These are phyloP conservation scores for Sebastolobus alascanus DNA, from an alignment of 2,797 vertebrate species.

Conservation along the genomic window DNA sequence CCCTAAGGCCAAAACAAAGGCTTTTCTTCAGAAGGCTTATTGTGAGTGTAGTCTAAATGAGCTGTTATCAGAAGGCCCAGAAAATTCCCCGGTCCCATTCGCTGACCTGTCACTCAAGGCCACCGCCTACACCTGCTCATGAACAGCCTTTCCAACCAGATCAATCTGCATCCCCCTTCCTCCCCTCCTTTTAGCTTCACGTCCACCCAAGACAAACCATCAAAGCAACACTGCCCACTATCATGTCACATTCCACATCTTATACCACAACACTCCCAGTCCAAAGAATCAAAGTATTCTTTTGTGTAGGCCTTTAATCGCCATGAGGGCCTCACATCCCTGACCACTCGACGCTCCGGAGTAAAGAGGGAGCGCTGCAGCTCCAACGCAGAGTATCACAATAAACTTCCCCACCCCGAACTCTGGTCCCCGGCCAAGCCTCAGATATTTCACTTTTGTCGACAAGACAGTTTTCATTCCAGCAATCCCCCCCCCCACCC, in stretches of 20 bases:
- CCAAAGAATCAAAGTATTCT: slow-evolving; percentile 26
- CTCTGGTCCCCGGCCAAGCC: slow-evolving; percentile 72
- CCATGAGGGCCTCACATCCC: slow-evolving; percentile 46
- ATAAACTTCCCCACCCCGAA: slow-evolving; percentile 71
- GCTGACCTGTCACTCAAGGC: slow-evolving; percentile 1
- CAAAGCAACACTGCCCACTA: slow-evolving; percentile 27
- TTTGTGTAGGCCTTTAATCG: slow-evolving; percentile 31
- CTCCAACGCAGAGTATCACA: slow-evolving; percentile 71
- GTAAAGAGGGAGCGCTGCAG: slow-evolving; percentile 41
- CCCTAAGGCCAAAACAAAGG: not conserved
- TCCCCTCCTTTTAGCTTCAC: not conserved
- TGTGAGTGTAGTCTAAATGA: not conserved
- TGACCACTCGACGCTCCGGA: slow-evolving; percentile 44
- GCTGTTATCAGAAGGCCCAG: not conserved
- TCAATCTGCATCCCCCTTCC: slow-evolving; percentile 26
- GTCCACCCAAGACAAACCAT: slow-evolving; percentile 3
- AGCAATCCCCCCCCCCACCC: slow-evolving; percentile 36
- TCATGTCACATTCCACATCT: slow-evolving; percentile 32
- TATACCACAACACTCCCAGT: slow-evolving; percentile 30
- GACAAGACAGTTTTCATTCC: slow-evolving; percentile 81
- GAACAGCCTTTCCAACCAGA: not conserved
- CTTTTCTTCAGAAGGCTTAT: not conserved
- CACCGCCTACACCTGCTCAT: slow-evolving; percentile 9
- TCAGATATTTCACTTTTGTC: slow-evolving; percentile 80
- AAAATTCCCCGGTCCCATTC: not conserved